These are phyloP conservation scores for Tryphoninae sp. DNA, from an alignment of 2,888 invertebrate genomes.

Conservation along the genomic window DNA sequence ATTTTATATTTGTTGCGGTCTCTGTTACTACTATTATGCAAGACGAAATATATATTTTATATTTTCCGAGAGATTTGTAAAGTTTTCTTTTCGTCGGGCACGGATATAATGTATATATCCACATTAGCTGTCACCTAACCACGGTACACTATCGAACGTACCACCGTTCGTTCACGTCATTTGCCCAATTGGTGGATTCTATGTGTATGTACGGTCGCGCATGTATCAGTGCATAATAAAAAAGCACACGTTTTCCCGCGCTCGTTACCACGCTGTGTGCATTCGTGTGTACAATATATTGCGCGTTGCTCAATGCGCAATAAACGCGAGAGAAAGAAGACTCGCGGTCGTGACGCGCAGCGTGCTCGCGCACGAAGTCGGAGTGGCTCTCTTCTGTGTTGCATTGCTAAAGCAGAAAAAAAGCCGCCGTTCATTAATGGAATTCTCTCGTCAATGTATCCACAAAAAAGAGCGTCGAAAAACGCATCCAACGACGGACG, in stretches of 20 bases:
- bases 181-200: constrained; percentile 2
- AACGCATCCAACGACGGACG: constrained; percentile 17
- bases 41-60: no score
- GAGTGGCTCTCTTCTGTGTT: constrained; percentile 64
- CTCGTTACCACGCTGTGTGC: constrained; percentile 1
- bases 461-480: constrained; percentile 47
- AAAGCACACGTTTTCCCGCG: constrained; percentile 1
- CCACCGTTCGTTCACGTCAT: no score
- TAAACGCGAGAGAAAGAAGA: constrained; percentile 18
- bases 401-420: constrained; percentile 68
- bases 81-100: no score
- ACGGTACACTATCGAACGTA: no score
- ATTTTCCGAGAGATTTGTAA: no score
- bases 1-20: no score
- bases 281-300: constrained; percentile 21
- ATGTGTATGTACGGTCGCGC: background rate
- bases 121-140: no score
- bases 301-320: constrained; percentile 37
- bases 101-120: no score
- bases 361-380: constrained; percentile 67
- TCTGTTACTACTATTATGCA: no score
- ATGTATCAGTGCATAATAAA: background rate
- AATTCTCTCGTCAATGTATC: constrained; percentile 59
- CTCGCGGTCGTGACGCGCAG: constrained; percentile 65
- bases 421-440: constrained; percentile 51